Evolutionary conservation across 2,113 vertebrate genomes (phyloP).

Genomic region (Casuarius casuarius): DNA sequence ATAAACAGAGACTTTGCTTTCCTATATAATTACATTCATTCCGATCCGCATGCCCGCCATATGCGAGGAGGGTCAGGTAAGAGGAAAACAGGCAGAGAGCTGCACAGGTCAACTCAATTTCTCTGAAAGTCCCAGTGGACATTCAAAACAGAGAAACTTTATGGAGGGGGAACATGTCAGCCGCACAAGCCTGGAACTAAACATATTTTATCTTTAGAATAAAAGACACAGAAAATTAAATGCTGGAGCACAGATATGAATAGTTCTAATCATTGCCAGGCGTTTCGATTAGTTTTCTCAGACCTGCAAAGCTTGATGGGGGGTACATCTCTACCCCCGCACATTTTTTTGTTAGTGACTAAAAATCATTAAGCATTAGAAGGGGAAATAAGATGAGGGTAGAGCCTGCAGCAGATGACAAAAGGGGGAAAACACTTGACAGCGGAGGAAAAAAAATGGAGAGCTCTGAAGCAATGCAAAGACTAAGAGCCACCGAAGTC

Average conservation of each 20-base stretch:
- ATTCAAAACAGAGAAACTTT: slow-evolving; percentile 39
- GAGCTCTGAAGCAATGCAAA: neutral
- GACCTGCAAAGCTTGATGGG: neutral
- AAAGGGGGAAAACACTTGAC: neutral
- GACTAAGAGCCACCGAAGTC: neutral
- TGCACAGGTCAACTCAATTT: slow-evolving; percentile 58
- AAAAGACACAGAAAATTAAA: neutral
- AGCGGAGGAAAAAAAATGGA: neutral
- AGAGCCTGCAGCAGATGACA: neutral
- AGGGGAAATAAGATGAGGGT: neutral
- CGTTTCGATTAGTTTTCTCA: neutral
- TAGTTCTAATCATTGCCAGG: neutral
- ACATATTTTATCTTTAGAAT: neutral
- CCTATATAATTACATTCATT: neutral
- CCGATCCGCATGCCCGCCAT: neutral
- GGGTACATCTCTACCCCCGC: too few species aligned
- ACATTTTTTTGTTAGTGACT: neutral
- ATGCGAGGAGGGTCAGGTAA: neutral
- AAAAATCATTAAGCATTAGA: neutral
- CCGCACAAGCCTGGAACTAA: neutral
- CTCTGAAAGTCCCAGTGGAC: neutral
- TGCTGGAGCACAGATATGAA: neutral
- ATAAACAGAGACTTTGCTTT: neutral
- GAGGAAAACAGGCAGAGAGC: neutral
- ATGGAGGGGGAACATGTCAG: neutral